Evolutionary conservation across 2,113 vertebrate species (phyloP), one percentile per base, ranked within the genome.

Genomic region (Rattus rattus): DNA sequence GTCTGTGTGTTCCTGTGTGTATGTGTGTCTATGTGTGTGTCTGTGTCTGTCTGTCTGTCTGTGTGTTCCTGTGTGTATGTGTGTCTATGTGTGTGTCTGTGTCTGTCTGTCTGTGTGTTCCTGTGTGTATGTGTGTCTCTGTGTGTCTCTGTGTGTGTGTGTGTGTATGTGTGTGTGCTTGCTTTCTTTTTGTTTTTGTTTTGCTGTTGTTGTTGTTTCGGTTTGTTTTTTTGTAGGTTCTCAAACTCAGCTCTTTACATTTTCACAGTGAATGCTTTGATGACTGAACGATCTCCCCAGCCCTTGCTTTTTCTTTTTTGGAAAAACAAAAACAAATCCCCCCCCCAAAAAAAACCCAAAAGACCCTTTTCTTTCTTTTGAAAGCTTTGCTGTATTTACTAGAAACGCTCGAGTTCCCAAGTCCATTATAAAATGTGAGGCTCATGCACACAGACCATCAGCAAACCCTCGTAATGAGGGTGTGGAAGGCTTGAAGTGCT

Each of bases 391-490:
- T 13, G 0, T 8, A 14, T 84, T 94, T 92, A 81, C 88, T 83
- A 69, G 91, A 95, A 93, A 84, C 70, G 88, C 77, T 47, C 86
- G 70, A 59, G 95, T 94, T 83, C 39, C 89, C 83, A 94, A 90
- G 77, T 14, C 79, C 17, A 47, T 79, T 63, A 79, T 84, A 79
- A 92, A 92, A 95, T 61, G 83, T 84, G 81, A 94, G 85, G 88
- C n/a, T 54, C 70, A 47, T 7, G 36, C 24, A 47, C 14, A 63
- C 30, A 97, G 65, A 11, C 70, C 70, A 81, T 63, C 19, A 63
- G 86, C 61, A 86, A 86, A 39, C 39, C 81, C 13, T 90, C 59
- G 85, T 81, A 95, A 95, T 4, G 61, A 95, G 52, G 19, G 2
- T 92, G 47, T 65, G 1, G 22, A 67, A 36, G 91, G 86, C 52